Evolutionary conservation across 2,113 vertebrate genomes (phyloP), one percentile per base, ranked within the genome.

Genomic region (Camelus dromedarius): DNA sequence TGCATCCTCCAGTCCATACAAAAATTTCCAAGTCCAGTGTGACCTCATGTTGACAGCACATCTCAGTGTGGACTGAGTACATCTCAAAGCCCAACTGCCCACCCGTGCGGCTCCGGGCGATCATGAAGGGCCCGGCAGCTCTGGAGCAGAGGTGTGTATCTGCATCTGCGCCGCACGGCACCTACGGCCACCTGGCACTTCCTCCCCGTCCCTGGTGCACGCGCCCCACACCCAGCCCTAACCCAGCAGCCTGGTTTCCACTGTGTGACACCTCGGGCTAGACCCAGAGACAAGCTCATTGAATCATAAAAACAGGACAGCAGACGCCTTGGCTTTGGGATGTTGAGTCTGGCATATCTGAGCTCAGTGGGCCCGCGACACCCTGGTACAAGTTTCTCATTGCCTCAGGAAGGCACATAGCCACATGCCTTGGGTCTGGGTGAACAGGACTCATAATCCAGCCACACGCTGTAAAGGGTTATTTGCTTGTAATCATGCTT

Each of bases 111-210:
- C 46, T 56, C 7, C 4, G 0, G 32, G 35, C 48, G 28, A 15
- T 5, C 0, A 2, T 11, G 3, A 4, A 0, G 16, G 73, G 48
- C 26, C 5, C 0, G 0, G 5, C 22, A 52, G 18, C 16, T 10
- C 35, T 5, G 8, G 16, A 35, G 54, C 32, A 0, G 6, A 6
- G 22, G 3, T 12, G 3, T 5, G 1, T 22, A 2, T 22, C 5
- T 16, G 3, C 4, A 8, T 70, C 14, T 67, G 62, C 28, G 24
- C 18, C 6, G 14, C 7, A 9, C 0, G 30, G 81, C 30, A 2
- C 66, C 7, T 19, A 10, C 48, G 4, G 12, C 91, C n/a, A 24
- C 18, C 22, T 72, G 26, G 26, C 0, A 30, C 60, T 70, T 89
- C 30, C 13, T 38, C 38, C 54, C 26, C 0, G 1, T 28, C 16